phyloP scores from a whole-genome alignment of 2,888 invertebrate species.

The Nomada goodeniana region DNA sequence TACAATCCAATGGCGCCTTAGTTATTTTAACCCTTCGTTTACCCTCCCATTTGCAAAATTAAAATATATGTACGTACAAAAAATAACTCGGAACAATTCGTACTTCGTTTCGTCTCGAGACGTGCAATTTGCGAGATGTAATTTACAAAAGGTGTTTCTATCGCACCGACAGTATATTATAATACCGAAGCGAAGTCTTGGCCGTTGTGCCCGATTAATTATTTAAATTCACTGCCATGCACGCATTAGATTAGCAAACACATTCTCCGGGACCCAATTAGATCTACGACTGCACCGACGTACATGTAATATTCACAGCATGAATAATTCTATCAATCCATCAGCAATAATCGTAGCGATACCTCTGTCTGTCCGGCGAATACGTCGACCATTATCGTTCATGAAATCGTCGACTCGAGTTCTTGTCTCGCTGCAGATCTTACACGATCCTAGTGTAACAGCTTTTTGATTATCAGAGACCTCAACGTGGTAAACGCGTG shows the following conservation, averaged over 20 bases:
- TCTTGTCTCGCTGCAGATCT: background rate
- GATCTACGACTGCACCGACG: conserved; percentile 46
- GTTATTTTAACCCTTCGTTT: conserved; percentile 1
- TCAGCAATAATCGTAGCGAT: conserved; percentile 58
- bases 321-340: conserved; percentile 73
- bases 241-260: conserved; percentile 9
- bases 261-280: conserved; percentile 51
- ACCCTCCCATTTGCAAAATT: background rate
- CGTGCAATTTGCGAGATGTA: no score
- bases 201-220: conserved; percentile 16
- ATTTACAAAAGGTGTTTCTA: no score
- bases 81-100: background rate
- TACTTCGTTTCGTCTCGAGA: no score
- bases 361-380: conserved; percentile 34
- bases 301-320: conserved; percentile 57
- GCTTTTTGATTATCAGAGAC: background rate
- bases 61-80: background rate
- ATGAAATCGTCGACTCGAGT: conserved; percentile 39
- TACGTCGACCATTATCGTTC: conserved; percentile 62
- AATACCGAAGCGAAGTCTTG: background rate
- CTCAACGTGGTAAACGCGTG: background rate
- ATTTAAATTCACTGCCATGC: conserved; percentile 29
- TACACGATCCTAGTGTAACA: background rate
- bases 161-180: no score
- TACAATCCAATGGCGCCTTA: conserved; percentile 31